Base-by-base conservation (phyloP, 2,797 vertebrate genomes). In the Mormyrus hasselquistii region DNA sequence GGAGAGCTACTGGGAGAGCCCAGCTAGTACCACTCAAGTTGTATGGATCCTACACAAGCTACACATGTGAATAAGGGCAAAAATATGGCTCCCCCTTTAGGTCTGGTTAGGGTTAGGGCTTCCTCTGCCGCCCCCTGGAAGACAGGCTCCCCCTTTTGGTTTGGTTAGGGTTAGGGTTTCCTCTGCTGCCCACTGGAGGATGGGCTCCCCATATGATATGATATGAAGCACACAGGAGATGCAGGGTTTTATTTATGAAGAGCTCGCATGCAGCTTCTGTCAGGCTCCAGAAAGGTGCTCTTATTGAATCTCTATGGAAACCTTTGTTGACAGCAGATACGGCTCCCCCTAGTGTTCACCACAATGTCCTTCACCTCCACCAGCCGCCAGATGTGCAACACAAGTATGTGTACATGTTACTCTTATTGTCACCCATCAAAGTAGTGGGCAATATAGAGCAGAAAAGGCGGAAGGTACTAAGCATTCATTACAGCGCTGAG, bases 11-110 rank as follows among this genome's bases (percentile, higher is more conserved):
- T 94, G 94, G 12, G 52, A 55, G 53, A 16, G 16, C 53, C 49
- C 49, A 50, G 49, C 49, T 50, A 57, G 55, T 57, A 57, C 19
- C 55, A 19, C 55, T 94, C 91, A 91, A 93, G 94, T 95, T 95
- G 95, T 94, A 95, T 93, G 88, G 90, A 94, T 94, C 93, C 91
- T 90, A 92, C 69, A 93, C 65, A 65, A 91, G 92, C 92, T 92
- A 91, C 22, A 12, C 65, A 38, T 34, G 34, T 29, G 9, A 29
- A 65, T 65, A 29, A 10, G 16, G 34, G 12, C 14, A 41, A 79
- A 79, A 38, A 44, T 22, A 1, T 29, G 25, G 25, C 25, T 41
- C 41, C 41, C 41, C 41, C 41, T 41, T 41, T 41, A 4, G 2
- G 41, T 41, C 41, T 41, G 41, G 25, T 29, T 29, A 29, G 25